Percentiles rank a stretch among this genome's conserved stretches.
phyloP scores from a whole-genome alignment of 2,113 vertebrate species.

The Murina feae region DNA sequence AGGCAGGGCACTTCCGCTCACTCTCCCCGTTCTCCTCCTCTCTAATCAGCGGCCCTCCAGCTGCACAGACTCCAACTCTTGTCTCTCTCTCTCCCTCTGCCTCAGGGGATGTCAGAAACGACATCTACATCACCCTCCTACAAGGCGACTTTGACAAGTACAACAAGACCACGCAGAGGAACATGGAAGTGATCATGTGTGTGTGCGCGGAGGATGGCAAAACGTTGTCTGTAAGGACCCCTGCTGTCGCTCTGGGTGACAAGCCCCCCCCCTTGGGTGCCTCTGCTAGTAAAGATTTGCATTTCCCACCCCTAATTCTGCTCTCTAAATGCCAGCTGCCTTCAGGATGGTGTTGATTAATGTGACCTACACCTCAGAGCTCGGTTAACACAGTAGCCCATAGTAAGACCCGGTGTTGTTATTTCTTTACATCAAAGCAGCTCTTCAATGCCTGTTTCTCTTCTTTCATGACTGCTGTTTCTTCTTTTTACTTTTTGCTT shows the following conservation, averaged over 20 bases:
- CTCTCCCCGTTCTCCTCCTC: neutral
- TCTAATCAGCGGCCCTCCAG: neutral
- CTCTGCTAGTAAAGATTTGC: neutral
- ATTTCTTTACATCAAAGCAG: neutral
- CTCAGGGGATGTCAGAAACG: constrained; percentile 94
- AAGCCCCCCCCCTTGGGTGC: neutral
- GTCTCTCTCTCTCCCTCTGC: constrained; percentile 38
- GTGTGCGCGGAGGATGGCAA: constrained; percentile 96
- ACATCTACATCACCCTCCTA: constrained; percentile 95
- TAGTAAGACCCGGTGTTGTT: neutral
- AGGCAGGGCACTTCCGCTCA: neutral
- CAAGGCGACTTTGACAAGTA: constrained; percentile 97
- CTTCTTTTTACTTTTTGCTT: neutral
- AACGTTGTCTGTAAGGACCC: constrained; percentile 87
- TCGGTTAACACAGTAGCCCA: neutral
- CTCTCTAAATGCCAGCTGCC: neutral
- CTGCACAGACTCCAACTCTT: neutral
- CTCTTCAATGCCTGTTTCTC: neutral
- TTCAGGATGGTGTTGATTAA: neutral
- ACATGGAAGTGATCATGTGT: constrained; percentile 97
- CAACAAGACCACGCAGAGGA: constrained; percentile 98
- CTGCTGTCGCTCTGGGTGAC: neutral
- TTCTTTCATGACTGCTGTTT: neutral
- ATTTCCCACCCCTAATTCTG: neutral
- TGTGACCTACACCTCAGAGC: neutral